Evolutionary conservation across 2,797 vertebrate genomes (phyloP).

Genomic region (Schizopygopsis malacanthus): DNA sequence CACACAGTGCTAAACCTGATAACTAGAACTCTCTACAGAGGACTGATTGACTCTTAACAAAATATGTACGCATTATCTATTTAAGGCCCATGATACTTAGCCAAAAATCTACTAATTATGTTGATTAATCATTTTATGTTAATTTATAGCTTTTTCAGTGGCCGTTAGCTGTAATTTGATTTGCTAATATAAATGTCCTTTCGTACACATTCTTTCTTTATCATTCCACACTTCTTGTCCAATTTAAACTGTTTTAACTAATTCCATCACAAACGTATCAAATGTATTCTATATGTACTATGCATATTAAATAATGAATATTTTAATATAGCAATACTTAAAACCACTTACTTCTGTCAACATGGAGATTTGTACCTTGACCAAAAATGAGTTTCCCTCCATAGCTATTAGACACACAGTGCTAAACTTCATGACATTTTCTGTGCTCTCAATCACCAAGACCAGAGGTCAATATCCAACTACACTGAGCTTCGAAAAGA

Average conservation of each 20-base stretch:
- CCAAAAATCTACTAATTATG: not conserved
- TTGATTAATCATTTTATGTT: not conserved
- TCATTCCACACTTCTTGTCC: not conserved
- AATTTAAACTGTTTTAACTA: not conserved
- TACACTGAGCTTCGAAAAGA: not conserved
- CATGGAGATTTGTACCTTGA: conserved; percentile 48
- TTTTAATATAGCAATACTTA: not conserved
- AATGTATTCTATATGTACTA: not conserved
- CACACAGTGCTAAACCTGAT: conserved; percentile 46
- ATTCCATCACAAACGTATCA: not conserved
- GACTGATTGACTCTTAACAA: not conserved
- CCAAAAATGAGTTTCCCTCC: conserved; percentile 54
- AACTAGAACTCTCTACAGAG: not conserved
- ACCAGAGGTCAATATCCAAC: not conserved
- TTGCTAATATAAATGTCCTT: not conserved
- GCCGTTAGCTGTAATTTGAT: not conserved
- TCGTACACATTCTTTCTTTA: not conserved
- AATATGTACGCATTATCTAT: not conserved
- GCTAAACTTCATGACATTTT: conserved; percentile 12
- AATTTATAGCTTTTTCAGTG: not conserved
- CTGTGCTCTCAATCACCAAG: not conserved
- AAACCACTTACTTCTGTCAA: conserved; percentile 35
- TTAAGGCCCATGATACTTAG: not conserved
- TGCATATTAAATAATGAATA: not conserved
- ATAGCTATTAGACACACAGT: conserved; percentile 54